A percentile compares a stretch with the other conserved stretches of the same genome.
phyloP scores from a whole-genome alignment of 30 jellyfish, hydroid and myxozoan genomes.

The Haliclystus octoradiatus region DNA sequence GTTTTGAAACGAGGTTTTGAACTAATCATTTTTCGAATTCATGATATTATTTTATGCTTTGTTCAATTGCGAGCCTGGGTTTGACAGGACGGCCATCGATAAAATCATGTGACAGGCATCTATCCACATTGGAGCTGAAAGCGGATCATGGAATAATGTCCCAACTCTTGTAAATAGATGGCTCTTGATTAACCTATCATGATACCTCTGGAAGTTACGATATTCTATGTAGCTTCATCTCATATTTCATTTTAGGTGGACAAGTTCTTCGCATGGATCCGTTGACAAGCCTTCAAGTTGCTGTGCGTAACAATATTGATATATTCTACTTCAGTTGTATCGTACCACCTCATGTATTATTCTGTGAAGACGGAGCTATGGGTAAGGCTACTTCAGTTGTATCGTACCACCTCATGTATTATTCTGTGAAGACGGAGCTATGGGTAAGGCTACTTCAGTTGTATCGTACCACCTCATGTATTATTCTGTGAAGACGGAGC shows the following conservation, averaged over 20 bases:
- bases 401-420: constrained; percentile 68
- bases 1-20: no score
- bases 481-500: constrained; percentile 62
- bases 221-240: no score
- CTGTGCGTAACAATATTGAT: constrained; percentile 83
- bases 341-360: constrained; percentile 69
- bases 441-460: constrained; percentile 94
- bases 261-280: constrained; percentile 85
- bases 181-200: no score
- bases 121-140: no score
- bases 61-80: no score
- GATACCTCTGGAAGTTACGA: no score
- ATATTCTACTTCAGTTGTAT: constrained; percentile 81
- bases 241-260: constrained; percentile 34
- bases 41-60: no score
- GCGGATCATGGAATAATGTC: no score
- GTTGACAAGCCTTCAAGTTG: constrained; percentile 70
- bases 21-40: no score
- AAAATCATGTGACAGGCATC: no score
- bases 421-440: constrained; percentile 62
- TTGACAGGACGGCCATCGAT: no score
- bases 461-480: constrained; percentile 77
- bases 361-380: constrained; percentile 70
- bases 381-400: constrained; percentile 94
- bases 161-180: no score